phyloP scores from a whole-genome alignment of 2,888 invertebrate species.

The Cactoblastis cactorum region DNA sequence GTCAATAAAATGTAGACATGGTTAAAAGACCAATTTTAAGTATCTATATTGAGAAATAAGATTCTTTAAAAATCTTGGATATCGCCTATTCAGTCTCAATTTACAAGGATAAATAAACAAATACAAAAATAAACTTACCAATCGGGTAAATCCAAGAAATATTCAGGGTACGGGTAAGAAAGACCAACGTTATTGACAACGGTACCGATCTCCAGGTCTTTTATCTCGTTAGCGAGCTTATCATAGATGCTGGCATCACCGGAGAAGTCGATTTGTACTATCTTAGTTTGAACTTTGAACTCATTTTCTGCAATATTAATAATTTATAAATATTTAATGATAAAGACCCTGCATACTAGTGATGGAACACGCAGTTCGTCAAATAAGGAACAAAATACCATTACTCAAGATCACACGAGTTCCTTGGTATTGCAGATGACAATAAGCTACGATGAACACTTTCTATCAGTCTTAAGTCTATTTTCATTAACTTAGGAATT shows the following conservation, averaged over 20 bases:
- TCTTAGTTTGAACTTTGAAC: conserved; percentile 84
- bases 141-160: conserved; percentile 77
- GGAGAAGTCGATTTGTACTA: conserved; percentile 88
- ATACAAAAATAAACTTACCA: conserved; percentile 25
- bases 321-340: conserved; percentile 20
- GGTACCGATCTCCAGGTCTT: conserved; percentile 86
- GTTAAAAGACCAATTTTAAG: too few relatives aligned
- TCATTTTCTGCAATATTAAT: conserved; percentile 62
- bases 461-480: too few relatives aligned
- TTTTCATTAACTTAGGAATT: too few relatives aligned
- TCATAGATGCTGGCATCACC: conserved; percentile 83
- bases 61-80: too few relatives aligned
- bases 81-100: too few relatives aligned
- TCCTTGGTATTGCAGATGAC: too few relatives aligned
- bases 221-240: conserved; percentile 43
- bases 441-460: too few relatives aligned
- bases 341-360: not conserved
- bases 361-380: too few relatives aligned
- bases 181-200: conserved; percentile 93
- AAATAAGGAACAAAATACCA: too few relatives aligned
- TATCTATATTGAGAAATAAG: too few relatives aligned
- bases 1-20: too few relatives aligned
- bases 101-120: not conserved
- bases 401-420: too few relatives aligned
- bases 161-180: conserved; percentile 88